Evolutionary conservation across 2,888 invertebrate species (phyloP).

Genomic region (Cephus pygmeus): DNA sequence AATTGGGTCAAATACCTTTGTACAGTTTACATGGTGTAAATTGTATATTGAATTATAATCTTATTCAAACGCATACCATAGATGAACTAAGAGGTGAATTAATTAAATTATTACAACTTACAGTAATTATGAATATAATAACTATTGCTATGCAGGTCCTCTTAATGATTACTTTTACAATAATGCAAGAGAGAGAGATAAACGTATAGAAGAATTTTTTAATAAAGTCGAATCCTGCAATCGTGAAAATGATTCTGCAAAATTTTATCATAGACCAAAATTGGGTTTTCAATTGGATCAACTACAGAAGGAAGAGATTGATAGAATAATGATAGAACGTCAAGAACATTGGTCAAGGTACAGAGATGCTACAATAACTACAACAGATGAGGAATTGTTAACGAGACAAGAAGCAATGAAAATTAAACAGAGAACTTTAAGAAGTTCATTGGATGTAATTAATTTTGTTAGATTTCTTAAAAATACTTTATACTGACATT

Average conservation of each 20-base stretch:
- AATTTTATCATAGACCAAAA: not conserved
- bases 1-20: not conserved
- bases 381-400: not conserved
- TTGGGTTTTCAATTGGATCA: not conserved
- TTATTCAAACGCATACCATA: not conserved
- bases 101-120: not conserved
- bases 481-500: not conserved
- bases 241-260: not conserved
- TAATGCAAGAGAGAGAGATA: not conserved
- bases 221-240: not conserved
- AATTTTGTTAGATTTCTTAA: not conserved
- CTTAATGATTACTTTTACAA: not conserved
- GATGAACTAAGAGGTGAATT: not conserved
- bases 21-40: not conserved
- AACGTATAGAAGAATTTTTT: not conserved
- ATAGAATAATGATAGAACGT: not conserved
- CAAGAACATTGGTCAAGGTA: not conserved
- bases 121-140: not conserved
- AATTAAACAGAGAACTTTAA: not conserved
- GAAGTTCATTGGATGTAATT: not conserved
- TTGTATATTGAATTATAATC: not conserved
- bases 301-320: not conserved
- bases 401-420: not conserved
- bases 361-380: not conserved
- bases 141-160: not conserved